A percentile compares a stretch with the other conserved stretches of the same genome.
Conservation (phyloP, 2,113 vertebrate species). For the Sphaerodactylus townsendi region DNA sequence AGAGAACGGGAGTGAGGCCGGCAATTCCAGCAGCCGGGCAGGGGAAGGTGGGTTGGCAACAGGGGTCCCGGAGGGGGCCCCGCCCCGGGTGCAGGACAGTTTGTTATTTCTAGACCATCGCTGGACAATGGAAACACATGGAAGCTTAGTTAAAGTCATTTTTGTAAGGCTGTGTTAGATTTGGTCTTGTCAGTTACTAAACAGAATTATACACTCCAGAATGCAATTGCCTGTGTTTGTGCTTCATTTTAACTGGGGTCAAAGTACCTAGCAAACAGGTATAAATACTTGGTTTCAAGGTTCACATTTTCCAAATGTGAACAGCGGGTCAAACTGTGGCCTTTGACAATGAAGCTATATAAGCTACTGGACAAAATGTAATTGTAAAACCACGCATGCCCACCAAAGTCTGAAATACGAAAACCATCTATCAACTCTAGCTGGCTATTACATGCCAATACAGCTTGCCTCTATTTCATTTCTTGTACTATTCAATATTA, state of each 20-base stretch:
- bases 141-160: not conserved
- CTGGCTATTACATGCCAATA: not conserved
- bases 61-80: too few species aligned
- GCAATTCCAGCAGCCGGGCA: too few species aligned
- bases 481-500: not conserved
- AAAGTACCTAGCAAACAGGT: not conserved
- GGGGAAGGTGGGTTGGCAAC: too few species aligned
- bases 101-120: not conserved
- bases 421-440: not conserved
- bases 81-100: too few species aligned
- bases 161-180: not conserved
- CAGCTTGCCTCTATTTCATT: not conserved
- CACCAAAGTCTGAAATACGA: not conserved
- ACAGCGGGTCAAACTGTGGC: not conserved
- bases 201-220: not conserved
- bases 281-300: conserved; percentile 2
- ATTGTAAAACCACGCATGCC: not conserved
- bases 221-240: not conserved
- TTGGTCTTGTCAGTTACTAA: not conserved
- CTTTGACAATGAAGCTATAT: not conserved
- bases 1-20: too few species aligned
- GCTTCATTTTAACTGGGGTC: not conserved
- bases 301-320: not conserved
- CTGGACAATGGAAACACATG: not conserved
- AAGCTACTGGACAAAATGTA: not conserved